Evolutionary conservation across 2,888 invertebrate genomes (phyloP), one percentile per base, ranked within the genome.

Genomic region (Rhopalosiphum nymphaeae): DNA sequence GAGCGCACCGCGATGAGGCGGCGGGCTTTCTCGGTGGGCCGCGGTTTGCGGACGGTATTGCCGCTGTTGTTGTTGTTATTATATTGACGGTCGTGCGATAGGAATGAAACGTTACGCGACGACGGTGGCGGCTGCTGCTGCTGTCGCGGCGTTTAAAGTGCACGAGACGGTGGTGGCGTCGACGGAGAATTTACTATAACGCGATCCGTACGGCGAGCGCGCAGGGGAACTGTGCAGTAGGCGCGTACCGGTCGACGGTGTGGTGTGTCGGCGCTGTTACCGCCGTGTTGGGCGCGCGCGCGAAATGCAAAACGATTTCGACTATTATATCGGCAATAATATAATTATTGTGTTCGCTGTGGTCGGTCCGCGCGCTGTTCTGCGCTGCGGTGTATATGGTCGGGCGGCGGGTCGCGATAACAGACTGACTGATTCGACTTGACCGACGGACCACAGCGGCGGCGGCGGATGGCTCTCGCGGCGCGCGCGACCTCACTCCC

Each of bases 401-500:
- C n/a, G 36, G 53, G 49, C 49, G 91, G 11, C 36, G 92, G 61
- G 56, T 92, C 67, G 87, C 87, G 87, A 42, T 87, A 86, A 86
- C 91, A 57, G 61, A 67, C 87, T 87, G 87, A 87, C 87, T 86
- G 92, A 92, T 87, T 78, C 78, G 78, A 78, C 78, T 78, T 26
- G 92, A 61, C 86, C 61, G 92, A 49, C 92, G 46, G 92, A 42
- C 84, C 29, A 56, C 49, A 42, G 91, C 87, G 25, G 92, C 84
- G 25, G 92, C 84, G 92, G n/a, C 67, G 53, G 67, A 46, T 57
- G 91, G 91, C 46, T 91, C 91, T 91, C 78, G 53, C 53, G 67
- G 67, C 85, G 85, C 91, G 91, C 92, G 86, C 53, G 86, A 57
- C 85, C 86, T 86, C 91, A 57, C 86, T n/a, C 91, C 86, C 86